Evolutionary conservation across 2,797 vertebrate species (phyloP), one percentile per base, ranked within the genome.

Genomic region (Chrysocyon brachyurus): DNA sequence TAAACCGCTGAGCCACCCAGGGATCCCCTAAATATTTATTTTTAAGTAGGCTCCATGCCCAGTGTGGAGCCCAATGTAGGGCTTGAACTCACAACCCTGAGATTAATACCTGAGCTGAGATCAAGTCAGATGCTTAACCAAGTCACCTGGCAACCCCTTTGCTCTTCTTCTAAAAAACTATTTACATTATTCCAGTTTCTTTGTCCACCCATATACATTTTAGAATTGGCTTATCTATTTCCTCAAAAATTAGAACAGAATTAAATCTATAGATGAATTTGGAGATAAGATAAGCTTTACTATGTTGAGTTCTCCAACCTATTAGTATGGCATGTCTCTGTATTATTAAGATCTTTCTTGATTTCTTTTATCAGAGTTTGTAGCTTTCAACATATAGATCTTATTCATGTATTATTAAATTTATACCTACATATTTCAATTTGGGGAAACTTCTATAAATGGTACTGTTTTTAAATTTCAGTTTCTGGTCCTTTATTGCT

Each of bases 401-500:
- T 93, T 73, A 6, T 66, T 87, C n/a, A 26, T 82, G 49, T 52
- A 81, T 75, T 81, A 63, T 81, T 57, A 87, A 52, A 82, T 82
- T 75, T 75, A 82, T 19, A 52, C 6, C 57, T 81, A 85, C 64
- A 24, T 73, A 87, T 66, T 96, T 90, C 57, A 70, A 54, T 85
- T 68, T 12, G 6, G 28, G 28, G 46, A 31, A 63, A 28, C 36
- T 70, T 63, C 12, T 72, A 9, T n/a, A 85, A 85, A 89, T 86
- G 31, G 12, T 70, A 84, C 15, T n/a, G 28, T n/a, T 91, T 91
- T 95, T 46, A 87, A 86, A 87, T 91, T 91, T 85, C 72, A 40
- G n/a, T 61, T 91, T 91, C 26, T 12, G 26, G 72, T 66, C 59
- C n/a, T 56, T 85, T 40, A 70, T 40, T 95, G 54, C 16, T 87